A percentile compares a stretch with the other conserved stretches of the same genome.
Conservation (phyloP, 1,140 invertebrate species). For the Acromyrmex charruanus region DNA sequence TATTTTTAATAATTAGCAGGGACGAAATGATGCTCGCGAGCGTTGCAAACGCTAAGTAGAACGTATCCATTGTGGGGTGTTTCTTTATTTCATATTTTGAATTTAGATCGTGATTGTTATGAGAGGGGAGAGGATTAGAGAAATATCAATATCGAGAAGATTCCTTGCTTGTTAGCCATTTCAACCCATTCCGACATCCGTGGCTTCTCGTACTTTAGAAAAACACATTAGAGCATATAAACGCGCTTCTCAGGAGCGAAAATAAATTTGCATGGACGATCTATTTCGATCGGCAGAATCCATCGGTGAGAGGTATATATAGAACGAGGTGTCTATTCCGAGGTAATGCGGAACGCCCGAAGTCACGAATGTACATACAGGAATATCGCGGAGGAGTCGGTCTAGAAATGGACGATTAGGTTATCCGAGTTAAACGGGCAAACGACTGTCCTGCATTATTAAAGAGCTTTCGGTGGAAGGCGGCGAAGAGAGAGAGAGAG, state of each 20-base stretch:
- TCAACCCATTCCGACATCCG: neutral
- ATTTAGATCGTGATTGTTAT: neutral
- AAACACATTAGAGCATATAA: neutral
- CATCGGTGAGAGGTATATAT: slow-evolving; percentile 66
- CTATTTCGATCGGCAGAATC: slow-evolving; percentile 63
- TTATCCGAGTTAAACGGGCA: slow-evolving; percentile 72
- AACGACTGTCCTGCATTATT: slow-evolving; percentile 78
- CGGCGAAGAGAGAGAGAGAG: slow-evolving; percentile 35
- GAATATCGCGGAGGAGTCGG: slow-evolving; percentile 58
- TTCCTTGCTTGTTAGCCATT: neutral
- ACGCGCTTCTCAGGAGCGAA: slow-evolving; percentile 10
- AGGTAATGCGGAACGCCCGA: slow-evolving; percentile 39
- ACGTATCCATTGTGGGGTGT: neutral
- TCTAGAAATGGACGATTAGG: slow-evolving; percentile 69
- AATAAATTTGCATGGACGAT: slow-evolving; percentile 56
- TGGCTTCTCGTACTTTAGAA: neutral
- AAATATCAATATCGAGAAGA: neutral
- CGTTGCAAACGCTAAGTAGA: too few species aligned
- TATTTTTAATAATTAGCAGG: too few species aligned
- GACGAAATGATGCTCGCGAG: too few species aligned
- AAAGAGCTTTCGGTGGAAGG: slow-evolving; percentile 63
- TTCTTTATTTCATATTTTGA: neutral
- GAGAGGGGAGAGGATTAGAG: neutral
- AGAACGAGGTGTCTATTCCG: slow-evolving; percentile 56
- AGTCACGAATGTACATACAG: slow-evolving; percentile 63